Conservation (phyloP, 2,797 vertebrate genomes). For the Amniataba percoides region DNA sequence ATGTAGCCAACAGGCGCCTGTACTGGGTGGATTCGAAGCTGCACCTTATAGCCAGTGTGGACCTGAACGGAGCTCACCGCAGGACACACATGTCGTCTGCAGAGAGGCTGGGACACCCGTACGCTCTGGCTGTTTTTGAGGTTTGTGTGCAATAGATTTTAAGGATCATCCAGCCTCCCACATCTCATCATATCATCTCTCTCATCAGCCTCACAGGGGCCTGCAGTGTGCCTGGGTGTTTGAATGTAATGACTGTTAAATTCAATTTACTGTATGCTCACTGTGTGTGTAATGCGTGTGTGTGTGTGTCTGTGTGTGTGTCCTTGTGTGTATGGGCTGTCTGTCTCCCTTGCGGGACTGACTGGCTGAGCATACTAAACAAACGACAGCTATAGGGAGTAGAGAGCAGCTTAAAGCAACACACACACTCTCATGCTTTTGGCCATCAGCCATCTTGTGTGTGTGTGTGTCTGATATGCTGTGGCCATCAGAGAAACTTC, state of each 20-base stretch:
- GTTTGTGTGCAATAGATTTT: slow-evolving; percentile 75
- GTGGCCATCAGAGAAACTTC: slow-evolving; percentile 15
- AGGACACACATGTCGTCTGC: slow-evolving; percentile 92
- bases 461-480: slow-evolving; percentile 22
- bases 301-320: slow-evolving; percentile 53
- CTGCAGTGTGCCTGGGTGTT: slow-evolving; percentile 36
- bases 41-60: slow-evolving; percentile 94
- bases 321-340: slow-evolving; percentile 69
- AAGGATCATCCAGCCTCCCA: slow-evolving; percentile 38
- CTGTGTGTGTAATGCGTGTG: slow-evolving; percentile 41
- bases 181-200: slow-evolving; percentile 53
- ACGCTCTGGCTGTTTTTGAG: slow-evolving; percentile 96
- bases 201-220: slow-evolving; percentile 29
- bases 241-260: slow-evolving; percentile 55
- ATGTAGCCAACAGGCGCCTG: slow-evolving; percentile 93
- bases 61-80: slow-evolving; percentile 93
- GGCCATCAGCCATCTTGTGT: slow-evolving; percentile 38
- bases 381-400: slow-evolving; percentile 30
- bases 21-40: slow-evolving; percentile 99
- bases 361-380: slow-evolving; percentile 50
- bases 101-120: slow-evolving; percentile 93
- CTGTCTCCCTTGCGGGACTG: slow-evolving; percentile 28
- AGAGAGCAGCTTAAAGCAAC: slow-evolving; percentile 37
- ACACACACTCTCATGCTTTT: slow-evolving; percentile 30
- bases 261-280: slow-evolving; percentile 71